Percentiles rank a stretch among this genome's conserved stretches.
These are phyloP conservation scores for Ptilodon capucinus DNA, from an alignment of 2,888 invertebrate species.

Conservation along the genomic window DNA sequence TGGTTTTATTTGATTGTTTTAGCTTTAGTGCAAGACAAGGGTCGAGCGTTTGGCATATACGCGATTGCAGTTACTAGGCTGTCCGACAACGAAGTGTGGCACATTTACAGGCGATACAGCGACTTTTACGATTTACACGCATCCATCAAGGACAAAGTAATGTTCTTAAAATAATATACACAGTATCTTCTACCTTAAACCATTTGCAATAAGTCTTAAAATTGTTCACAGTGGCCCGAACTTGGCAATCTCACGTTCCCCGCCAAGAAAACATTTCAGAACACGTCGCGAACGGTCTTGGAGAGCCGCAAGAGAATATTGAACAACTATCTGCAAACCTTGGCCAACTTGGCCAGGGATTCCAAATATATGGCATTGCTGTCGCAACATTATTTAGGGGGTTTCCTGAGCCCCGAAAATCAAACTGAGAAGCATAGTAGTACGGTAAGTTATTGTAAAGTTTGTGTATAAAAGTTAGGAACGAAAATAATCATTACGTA, in stretches of 20 bases:
- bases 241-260: constrained; percentile 91
- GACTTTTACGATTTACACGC: constrained; percentile 96
- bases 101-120: constrained; percentile 95
- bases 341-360: constrained; percentile 72
- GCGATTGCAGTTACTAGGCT: constrained; percentile 90
- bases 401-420: constrained; percentile 72
- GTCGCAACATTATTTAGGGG: constrained; percentile 68
- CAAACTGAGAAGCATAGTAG: constrained; percentile 71
- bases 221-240: constrained; percentile 86
- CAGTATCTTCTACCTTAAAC: background rate
- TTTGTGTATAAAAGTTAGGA: too few species aligned
- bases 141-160: constrained; percentile 88
- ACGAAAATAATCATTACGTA: too few species aligned
- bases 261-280: constrained; percentile 96
- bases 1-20: constrained; percentile 2
- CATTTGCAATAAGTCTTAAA: background rate
- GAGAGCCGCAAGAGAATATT: constrained; percentile 92
- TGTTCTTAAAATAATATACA: too few species aligned
- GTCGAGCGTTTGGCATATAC: constrained; percentile 94
- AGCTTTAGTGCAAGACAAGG: constrained; percentile 91
- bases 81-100: constrained; percentile 91
- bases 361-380: constrained; percentile 65
- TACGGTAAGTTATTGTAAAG: constrained; percentile 54
- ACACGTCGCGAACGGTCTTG: constrained; percentile 91
- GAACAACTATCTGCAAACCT: constrained; percentile 89